These are phyloP conservation scores for Crocallis elinguaria DNA, from an alignment of 2,888 invertebrate genomes.

Conservation along the genomic window DNA sequence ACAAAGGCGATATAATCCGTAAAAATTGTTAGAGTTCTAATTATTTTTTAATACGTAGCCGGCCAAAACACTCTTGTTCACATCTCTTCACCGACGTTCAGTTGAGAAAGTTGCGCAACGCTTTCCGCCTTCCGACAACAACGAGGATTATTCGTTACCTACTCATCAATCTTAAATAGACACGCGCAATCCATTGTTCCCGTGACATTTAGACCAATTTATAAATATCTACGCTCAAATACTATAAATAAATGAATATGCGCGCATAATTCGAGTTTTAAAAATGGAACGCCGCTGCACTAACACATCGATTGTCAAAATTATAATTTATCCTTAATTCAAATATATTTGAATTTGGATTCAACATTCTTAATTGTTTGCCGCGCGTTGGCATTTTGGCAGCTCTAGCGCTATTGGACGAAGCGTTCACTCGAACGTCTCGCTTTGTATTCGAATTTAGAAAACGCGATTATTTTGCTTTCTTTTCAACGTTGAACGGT, in stretches of 20 bases:
- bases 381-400: slow-evolving; percentile 74
- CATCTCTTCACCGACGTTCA: not conserved
- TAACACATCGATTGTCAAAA: slow-evolving; percentile 43
- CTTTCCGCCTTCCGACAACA: slow-evolving; percentile 70
- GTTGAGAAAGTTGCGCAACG: slow-evolving; percentile 63
- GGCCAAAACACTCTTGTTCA: not conserved
- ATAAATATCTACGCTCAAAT: slow-evolving; percentile 72
- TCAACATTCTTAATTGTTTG: slow-evolving; percentile 80
- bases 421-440: slow-evolving; percentile 74
- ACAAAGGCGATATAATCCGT: no score
- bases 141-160: slow-evolving; percentile 74
- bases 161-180: slow-evolving; percentile 82
- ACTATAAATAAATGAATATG: slow-evolving; percentile 66
- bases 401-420: slow-evolving; percentile 72
- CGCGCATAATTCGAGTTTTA: slow-evolving; percentile 56
- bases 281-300: slow-evolving; percentile 48
- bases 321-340: slow-evolving; percentile 67
- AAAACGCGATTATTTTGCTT: slow-evolving; percentile 74
- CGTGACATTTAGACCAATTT: slow-evolving; percentile 80
- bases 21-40: not conserved
- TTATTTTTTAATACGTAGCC: not conserved
- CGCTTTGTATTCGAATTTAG: slow-evolving; percentile 81
- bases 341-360: slow-evolving; percentile 71
- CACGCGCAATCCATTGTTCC: slow-evolving; percentile 77
- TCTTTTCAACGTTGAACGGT: slow-evolving; percentile 59